Conservation (phyloP, 2,888 invertebrate genomes). For the Synergus laeviventris region DNA sequence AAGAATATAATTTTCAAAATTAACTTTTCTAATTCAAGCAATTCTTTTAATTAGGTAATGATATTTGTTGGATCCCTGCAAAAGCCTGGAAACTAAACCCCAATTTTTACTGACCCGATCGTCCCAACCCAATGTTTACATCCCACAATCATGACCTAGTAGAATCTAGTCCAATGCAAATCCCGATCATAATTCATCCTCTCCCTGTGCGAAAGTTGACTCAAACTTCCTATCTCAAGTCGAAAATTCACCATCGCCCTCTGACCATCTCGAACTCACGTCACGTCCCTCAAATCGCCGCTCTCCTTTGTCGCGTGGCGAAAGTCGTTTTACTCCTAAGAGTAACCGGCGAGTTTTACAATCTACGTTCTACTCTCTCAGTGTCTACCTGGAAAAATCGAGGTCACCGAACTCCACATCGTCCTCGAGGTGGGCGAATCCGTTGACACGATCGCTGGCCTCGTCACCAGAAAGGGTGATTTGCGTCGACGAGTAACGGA, state of each 20-base stretch:
- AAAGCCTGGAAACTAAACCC: background rate
- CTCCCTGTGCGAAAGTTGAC: conserved; percentile 50
- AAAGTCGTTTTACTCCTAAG: conserved; percentile 55
- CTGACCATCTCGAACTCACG: conserved; percentile 45
- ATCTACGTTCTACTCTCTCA: background rate
- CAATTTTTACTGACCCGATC: background rate
- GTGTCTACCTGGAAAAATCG: conserved; percentile 71
- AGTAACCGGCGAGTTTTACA: conserved; percentile 38
- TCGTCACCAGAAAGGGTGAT: conserved; percentile 70
- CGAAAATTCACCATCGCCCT: conserved; percentile 24
- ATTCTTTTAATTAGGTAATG: no score
- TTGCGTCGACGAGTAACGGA: conserved; percentile 73
- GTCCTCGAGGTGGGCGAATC: conserved; percentile 56
- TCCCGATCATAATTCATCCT: conserved; percentile 47
- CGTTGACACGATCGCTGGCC: conserved; percentile 60
- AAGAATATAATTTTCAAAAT: no score
- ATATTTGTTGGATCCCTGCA: background rate
- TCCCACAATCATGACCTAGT: conserved; percentile 10
- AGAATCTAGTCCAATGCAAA: conserved; percentile 41
- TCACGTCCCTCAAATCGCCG: conserved; percentile 51
- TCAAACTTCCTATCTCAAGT: conserved; percentile 33
- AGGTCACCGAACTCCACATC: conserved; percentile 63
- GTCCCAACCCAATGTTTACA: background rate
- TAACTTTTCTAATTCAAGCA: no score
- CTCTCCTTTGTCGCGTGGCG: conserved; percentile 60